Base-by-base conservation (phyloP, 2,797 vertebrate genomes). In the Chlorospingus semifuscus region DNA sequence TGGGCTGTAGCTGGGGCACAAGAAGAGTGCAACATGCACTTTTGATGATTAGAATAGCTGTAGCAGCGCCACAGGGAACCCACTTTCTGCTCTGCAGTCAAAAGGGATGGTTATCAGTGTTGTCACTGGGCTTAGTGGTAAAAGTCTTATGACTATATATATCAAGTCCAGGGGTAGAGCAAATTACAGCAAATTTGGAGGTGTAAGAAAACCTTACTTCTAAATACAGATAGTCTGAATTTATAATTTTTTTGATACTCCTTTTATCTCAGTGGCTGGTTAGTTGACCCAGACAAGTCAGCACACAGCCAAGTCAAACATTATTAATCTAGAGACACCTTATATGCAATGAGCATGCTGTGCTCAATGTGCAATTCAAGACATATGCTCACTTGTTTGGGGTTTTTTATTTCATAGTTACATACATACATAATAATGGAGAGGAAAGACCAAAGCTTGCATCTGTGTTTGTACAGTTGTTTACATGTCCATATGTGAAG, bases 241-340 rank as follows among this genome's bases (percentile, higher is more conserved):
- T 92, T 44, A 26, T 77, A 49, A 12, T n/a, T 90, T 89, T 82
- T 89, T 37, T 68, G 32, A 41, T 90, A 32, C 12, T 75, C 37
- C 34, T 84, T 63, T 7, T 47, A 19, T 90, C n/a, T 89, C 44
- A 59, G 50, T 83, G 49, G 15, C 36, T 70, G 68, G 18, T 41
- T 32, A 29, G 3, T 39, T 79, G 47, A 89, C 17, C 10, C 37
- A 66, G 36, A 55, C 21, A 71, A 76, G 57, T 80, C 69, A 91
- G 39, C 57, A 87, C 47, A 76, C 29, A 81, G 39, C 21, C 50
- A 71, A 72, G 32, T 63, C 61, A 96, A 75, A 87, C 23, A 26
- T 61, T 42, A 41, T 71, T 77, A 37, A 80, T 85, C 53, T 83
- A 63, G 27, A 91, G 57, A 41, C 69, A 59, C 34, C 34, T 91